Percentiles rank a stretch among this genome's conserved stretches.
These are phyloP conservation scores for Saccopteryx leptura DNA, from an alignment of 2,113 vertebrate genomes.

Conservation along the genomic window DNA sequence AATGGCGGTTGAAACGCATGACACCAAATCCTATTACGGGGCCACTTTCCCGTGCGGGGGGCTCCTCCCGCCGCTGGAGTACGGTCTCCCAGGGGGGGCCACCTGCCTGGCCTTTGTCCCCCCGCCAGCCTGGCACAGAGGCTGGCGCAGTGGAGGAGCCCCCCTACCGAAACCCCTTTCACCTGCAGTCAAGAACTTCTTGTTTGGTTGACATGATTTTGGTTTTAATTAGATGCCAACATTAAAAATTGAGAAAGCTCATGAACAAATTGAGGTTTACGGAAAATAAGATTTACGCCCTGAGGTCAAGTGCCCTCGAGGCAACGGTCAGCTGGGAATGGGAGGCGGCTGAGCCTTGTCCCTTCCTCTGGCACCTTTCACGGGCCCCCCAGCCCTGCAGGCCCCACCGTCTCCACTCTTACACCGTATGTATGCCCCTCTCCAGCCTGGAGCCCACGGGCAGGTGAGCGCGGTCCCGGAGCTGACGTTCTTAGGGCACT, in stretches of 20 bases:
- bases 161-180: not conserved
- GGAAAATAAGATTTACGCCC: not conserved
- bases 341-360: not conserved
- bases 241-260: not conserved
- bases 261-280: not conserved
- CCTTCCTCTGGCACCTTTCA: not conserved
- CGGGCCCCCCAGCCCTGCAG: not conserved
- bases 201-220: not conserved
- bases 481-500: not conserved
- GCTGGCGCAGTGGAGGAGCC: not conserved
- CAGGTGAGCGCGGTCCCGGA: too few species aligned
- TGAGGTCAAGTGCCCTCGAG: not conserved
- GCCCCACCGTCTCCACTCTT: not conserved
- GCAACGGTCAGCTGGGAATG: not conserved
- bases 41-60: not conserved
- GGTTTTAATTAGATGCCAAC: conserved; percentile 42
- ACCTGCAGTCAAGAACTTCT: not conserved
- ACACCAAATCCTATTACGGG: not conserved
- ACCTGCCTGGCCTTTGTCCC: not conserved
- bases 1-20: conserved; percentile 30
- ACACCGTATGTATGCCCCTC: accelerated
- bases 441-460: not conserved
- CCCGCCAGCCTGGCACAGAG: not conserved
- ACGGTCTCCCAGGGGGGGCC: not conserved
- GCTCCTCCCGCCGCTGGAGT: not conserved